These are phyloP conservation scores for Ara ararauna DNA, from an alignment of 2,797 vertebrate genomes.

Conservation along the genomic window DNA sequence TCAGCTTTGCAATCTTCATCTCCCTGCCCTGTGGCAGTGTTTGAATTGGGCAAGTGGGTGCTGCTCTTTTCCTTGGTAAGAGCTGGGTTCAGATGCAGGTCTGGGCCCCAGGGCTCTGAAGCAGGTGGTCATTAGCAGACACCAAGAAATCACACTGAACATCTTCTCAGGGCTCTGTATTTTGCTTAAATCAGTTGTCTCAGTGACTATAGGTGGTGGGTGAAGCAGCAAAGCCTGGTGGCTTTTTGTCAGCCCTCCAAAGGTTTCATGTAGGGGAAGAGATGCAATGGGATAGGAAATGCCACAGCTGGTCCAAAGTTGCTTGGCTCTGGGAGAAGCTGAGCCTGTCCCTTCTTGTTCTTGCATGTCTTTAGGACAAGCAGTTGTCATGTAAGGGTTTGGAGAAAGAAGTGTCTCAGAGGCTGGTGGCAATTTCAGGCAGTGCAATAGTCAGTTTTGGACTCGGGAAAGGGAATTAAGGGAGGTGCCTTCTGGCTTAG, in stretches of 20 bases:
- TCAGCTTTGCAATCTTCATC: background rate
- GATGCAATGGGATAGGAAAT: rapidly evolving
- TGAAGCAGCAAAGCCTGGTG: background rate
- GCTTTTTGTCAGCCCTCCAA: background rate
- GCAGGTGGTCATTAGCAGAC: background rate
- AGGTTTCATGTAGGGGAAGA: rapidly evolving
- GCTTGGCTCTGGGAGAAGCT: background rate
- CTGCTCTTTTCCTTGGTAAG: background rate
- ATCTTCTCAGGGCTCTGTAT: rapidly evolving
- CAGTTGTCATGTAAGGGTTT: background rate
- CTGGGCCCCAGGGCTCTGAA: background rate
- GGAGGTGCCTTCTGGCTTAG: background rate
- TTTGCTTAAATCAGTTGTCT: background rate
- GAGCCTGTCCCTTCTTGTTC: background rate
- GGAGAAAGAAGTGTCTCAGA: background rate
- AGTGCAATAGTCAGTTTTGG: background rate
- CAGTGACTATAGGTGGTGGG: background rate
- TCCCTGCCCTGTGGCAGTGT: background rate
- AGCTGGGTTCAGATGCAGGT: background rate
- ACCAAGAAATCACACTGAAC: background rate
- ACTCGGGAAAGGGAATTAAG: background rate
- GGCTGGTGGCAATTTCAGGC: background rate
- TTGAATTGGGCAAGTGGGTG: background rate
- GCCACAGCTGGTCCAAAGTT: background rate
- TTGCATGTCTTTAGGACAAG: background rate